Conservation (phyloP, 2,888 invertebrate species). For the Noctua comes region DNA sequence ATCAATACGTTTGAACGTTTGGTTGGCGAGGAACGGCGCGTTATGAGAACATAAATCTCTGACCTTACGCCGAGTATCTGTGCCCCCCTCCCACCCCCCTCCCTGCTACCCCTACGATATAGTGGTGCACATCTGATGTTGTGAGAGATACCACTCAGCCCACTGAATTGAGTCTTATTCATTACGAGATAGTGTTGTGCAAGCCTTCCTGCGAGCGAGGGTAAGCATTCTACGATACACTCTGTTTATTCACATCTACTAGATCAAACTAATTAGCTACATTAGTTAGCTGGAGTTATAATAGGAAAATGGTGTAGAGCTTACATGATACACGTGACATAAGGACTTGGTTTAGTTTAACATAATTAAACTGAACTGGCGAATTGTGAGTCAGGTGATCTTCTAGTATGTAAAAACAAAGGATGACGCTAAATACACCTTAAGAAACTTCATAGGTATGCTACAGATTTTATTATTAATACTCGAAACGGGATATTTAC, state of each 20-base stretch:
- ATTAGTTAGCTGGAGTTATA: constrained; percentile 58
- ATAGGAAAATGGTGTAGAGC: constrained; percentile 35
- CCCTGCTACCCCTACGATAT: constrained; percentile 73
- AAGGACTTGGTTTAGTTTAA: neutral
- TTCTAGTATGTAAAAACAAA: neutral
- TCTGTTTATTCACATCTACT: constrained; percentile 62
- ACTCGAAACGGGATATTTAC: too few species aligned
- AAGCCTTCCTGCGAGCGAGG: constrained; percentile 64
- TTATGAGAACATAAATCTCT: constrained; percentile 89
- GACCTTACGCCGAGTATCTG: constrained; percentile 79
- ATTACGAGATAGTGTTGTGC: constrained; percentile 75
- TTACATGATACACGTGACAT: constrained; percentile 2
- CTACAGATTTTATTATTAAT: too few species aligned
- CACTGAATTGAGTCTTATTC: constrained; percentile 79
- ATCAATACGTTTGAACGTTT: constrained; percentile 86
- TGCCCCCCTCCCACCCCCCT: constrained; percentile 48
- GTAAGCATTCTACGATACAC: constrained; percentile 59
- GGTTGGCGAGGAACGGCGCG: constrained; percentile 81
- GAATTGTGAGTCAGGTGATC: neutral
- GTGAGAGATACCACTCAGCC: constrained; percentile 77
- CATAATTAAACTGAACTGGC: constrained; percentile 7
- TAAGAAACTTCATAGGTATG: neutral
- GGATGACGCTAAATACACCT: neutral
- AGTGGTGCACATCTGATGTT: constrained; percentile 80
- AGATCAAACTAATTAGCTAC: constrained; percentile 64